phyloP scores from a whole-genome alignment of 2,113 vertebrate species.

The Isichthys henryi region DNA sequence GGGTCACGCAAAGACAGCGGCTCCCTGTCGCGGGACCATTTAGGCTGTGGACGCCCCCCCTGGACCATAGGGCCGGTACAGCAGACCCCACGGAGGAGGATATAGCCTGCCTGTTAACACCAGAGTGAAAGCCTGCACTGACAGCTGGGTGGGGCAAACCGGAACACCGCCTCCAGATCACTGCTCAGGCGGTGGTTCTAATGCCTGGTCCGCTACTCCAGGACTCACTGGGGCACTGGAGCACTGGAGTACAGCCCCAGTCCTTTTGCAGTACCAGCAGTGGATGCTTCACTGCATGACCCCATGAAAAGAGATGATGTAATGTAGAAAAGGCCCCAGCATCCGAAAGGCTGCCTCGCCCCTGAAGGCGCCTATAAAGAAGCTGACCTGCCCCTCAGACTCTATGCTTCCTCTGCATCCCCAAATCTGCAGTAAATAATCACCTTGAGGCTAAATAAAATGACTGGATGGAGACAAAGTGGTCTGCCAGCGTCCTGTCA shows the following conservation, averaged over 20 bases:
- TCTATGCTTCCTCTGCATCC: not conserved
- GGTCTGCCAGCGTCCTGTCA: not conserved
- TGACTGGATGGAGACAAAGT: not conserved
- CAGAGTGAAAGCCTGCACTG: not conserved
- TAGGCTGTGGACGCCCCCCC: not conserved
- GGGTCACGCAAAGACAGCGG: not conserved
- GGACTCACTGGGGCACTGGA: not conserved
- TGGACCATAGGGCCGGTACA: not conserved
- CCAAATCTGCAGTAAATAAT: slow-evolving; percentile 21
- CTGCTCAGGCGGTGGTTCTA: not conserved
- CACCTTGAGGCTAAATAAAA: not conserved
- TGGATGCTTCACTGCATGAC: not conserved
- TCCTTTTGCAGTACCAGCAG: not conserved
- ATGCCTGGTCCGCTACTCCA: not conserved
- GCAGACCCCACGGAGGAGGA: not conserved
- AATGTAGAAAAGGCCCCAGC: not conserved
- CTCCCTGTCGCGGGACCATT: not conserved
- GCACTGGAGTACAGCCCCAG: not conserved
- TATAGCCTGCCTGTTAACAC: not conserved
- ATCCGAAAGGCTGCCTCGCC: not conserved
- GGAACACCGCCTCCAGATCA: not conserved
- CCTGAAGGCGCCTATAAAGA: not conserved
- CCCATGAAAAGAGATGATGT: not conserved
- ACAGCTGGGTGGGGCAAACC: not conserved
- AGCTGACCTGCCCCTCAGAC: not conserved